These are phyloP conservation scores for Fulica atra DNA, from an alignment of 2,113 vertebrate species.

Conservation along the genomic window DNA sequence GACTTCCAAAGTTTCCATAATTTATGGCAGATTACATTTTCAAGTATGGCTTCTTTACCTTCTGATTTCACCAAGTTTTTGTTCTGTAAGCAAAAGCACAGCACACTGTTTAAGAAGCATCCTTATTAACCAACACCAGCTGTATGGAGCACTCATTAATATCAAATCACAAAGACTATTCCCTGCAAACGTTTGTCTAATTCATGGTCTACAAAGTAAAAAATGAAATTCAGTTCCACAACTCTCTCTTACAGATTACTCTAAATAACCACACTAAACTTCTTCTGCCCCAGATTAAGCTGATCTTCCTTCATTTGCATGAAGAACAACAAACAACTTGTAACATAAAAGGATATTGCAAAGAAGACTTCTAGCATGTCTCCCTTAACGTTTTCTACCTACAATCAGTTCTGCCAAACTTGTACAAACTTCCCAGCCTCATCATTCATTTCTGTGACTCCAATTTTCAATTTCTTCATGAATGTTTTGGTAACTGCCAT, in stretches of 20 bases:
- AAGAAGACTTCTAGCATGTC: background rate
- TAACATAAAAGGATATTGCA: too few relatives aligned
- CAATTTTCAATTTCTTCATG: background rate
- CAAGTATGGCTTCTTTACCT: background rate
- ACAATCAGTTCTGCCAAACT: background rate
- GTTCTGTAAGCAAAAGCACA: background rate
- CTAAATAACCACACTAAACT: background rate
- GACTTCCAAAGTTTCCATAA: background rate
- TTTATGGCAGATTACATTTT: background rate
- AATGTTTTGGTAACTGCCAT: background rate
- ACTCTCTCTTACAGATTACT: background rate
- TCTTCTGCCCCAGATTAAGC: background rate
- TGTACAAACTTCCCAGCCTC: background rate
- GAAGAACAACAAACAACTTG: background rate
- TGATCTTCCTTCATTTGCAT: background rate
- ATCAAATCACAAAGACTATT: background rate
- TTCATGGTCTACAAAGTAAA: background rate
- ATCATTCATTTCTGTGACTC: background rate
- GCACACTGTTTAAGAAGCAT: background rate
- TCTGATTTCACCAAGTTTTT: background rate
- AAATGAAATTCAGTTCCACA: accelerated
- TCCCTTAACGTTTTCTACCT: background rate
- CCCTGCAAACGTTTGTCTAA: background rate
- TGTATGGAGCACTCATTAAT: background rate
- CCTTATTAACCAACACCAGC: background rate